Evolutionary conservation across 2,797 vertebrate species (phyloP), one percentile per base, ranked within the genome.

Genomic region (Prunella strophiata): DNA sequence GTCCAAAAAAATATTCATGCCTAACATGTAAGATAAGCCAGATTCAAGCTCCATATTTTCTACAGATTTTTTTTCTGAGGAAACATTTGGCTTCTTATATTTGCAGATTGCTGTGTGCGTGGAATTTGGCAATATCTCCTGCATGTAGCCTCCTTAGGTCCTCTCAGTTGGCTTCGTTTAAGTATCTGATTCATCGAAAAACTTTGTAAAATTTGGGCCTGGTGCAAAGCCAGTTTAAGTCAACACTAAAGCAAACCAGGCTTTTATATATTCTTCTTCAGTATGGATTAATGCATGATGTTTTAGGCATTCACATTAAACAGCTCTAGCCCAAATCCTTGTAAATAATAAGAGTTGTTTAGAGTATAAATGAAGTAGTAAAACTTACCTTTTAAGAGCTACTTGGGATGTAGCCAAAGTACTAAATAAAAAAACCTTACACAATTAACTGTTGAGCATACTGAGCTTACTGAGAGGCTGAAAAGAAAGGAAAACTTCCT

Each of bases 311-410:
- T 86, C 42, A 65, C 36, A 51, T 89, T 90, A 87, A 90, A 62
- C 43, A 74, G 38, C 74, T 94, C 55, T 84, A 88, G 51, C 26
- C 58, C 48, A 92, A 88, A 75, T 27, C 40, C 85, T 91, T 84
- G 48, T 91, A 95, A 95, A 95, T 88, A 95, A 58, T 93, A 92
- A 93, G 79, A 88, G 59, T 14, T 71, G 23, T 63, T 91, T 67
- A n/a, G 74, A 77, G 71, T 76, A 94, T 38, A 94, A 93, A 91
- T 72, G 38, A 79, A 58, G 54, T 50, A 90, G 43, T 87, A 85
- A 95, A 95, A 21, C 55, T 85, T 40, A 57, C 3, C 52, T 93
- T 95, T 95, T 94, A 91, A 85, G 38, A 93, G 80, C 38, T 85
- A 80, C 13, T 38, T 79, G 77, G 45, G 67, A 62, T 29, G 66